Percentiles rank a stretch among this genome's conserved stretches.
These are phyloP conservation scores for Dilophus febrilis DNA, from an alignment of 2,888 invertebrate species.

Conservation along the genomic window DNA sequence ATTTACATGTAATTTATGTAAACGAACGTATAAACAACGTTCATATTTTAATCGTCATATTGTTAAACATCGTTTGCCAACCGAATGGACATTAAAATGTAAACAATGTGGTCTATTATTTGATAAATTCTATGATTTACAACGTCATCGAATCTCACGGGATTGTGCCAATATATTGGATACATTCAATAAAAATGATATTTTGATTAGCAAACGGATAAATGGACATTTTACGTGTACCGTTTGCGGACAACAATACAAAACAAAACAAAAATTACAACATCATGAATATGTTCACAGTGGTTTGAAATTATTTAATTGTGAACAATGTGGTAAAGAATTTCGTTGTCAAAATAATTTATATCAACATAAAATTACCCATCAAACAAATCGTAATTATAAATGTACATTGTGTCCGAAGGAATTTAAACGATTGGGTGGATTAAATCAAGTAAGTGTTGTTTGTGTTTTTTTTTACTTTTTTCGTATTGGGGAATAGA, in stretches of 20 bases:
- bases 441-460: constrained; percentile 14
- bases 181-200: constrained; percentile 2
- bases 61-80: constrained; percentile 6
- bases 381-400: constrained; percentile 21
- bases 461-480: no score
- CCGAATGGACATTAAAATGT: constrained; percentile 13
- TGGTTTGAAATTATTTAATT: constrained; percentile 8
- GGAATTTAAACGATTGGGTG: constrained; percentile 25
- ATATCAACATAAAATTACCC: constrained; percentile 26
- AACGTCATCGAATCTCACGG: constrained; percentile 9
- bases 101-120: constrained; percentile 12
- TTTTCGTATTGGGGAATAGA: no score
- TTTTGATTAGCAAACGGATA: neutral
- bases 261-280: constrained; percentile 9
- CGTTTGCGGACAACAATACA: constrained; percentile 9
- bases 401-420: constrained; percentile 20
- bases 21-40: no score
- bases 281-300: constrained; percentile 26
- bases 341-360: constrained; percentile 15
- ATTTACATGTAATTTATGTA: no score
- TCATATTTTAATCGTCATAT: constrained; percentile 8
- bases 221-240: constrained; percentile 8
- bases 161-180: constrained; percentile 4
- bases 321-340: constrained; percentile 10
- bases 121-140: constrained; percentile 10